Base-by-base conservation (phyloP, 2,113 vertebrate species). In the Mesocricetus auratus region DNA sequence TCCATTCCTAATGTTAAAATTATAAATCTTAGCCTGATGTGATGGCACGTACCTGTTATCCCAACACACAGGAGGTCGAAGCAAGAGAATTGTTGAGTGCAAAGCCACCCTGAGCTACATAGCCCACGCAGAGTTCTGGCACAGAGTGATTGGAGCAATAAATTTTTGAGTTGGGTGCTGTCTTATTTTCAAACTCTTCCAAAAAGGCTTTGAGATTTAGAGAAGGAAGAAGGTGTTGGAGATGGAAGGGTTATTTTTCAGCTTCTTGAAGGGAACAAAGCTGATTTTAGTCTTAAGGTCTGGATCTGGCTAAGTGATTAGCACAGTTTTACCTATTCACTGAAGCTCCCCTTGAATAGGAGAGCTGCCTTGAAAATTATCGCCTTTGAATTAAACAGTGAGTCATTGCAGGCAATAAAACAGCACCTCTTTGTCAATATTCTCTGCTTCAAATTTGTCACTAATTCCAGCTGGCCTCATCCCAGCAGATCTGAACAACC, bases 391-490 rank as follows among this genome's bases (percentile, higher is more conserved):
- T 92, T 89, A 92, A 71, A 39, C 56, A 26, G 21, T 66, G 75
- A 95, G 86, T 96, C 95, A 68, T 81, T 71, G 91, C 86, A 66
- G 53, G 93, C 85, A 95, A 96, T 97, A 94, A 92, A 94, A 85
- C 2, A 77, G 81, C 86, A 78, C 96, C 89, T 91, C 93, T 96
- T 97, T 97, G 91, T 96, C 97, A 95, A 97, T 96, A 96, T 81
- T 96, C 92, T 95, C 74, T 68, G 86, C 97, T 95, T 96, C 89
- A 86, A 64, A 96, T 95, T 95, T 96, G 89, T 97, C 86, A 87
- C 94, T 96, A 97, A 97, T 97, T 97, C 91, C 94, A 94, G 93
- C 94, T 96, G 95, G 91, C 97, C 86, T 96, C 26, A 0, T 68
- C 93, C 95, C 94, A 97, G 78, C 83, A 92, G 53, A 95, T 96